Evolutionary conservation across 1,140 invertebrate genomes (phyloP).

Genomic region (Tenebrio molitor): DNA sequence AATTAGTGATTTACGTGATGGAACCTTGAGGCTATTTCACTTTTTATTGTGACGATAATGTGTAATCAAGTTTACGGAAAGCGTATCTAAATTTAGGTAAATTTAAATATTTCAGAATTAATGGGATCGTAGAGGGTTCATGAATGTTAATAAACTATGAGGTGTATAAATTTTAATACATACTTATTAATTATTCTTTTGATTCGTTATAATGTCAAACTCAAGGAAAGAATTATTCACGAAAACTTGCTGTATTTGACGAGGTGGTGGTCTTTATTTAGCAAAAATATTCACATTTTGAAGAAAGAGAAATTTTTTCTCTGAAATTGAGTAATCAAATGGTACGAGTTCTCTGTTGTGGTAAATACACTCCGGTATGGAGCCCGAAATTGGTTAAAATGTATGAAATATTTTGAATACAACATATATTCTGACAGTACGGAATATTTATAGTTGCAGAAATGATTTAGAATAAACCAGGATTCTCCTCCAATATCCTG

Average conservation of each 20-base stretch:
- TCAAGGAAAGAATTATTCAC: no score
- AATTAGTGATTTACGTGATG: not conserved
- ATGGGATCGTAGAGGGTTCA: not conserved
- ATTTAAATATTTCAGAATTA: conserved; percentile 19
- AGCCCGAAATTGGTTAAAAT: conserved; percentile 36
- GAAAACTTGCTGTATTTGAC: no score
- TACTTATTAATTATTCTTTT: conserved; percentile 22
- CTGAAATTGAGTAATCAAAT: no score
- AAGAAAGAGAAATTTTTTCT: no score
- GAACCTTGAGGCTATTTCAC: no score
- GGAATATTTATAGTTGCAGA: conserved; percentile 41
- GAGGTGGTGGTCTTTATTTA: no score
- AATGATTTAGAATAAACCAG: conserved; percentile 41
- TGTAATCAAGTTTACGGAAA: not conserved
- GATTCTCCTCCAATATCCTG: conserved; percentile 39
- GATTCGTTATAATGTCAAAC: not conserved
- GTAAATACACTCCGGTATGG: no score
- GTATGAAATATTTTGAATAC: conserved; percentile 38
- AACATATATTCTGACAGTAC: conserved; percentile 35
- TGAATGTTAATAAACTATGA: conserved; percentile 21
- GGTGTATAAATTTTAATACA: conserved; percentile 28
- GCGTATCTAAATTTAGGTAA: not conserved
- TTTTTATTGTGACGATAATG: not conserved
- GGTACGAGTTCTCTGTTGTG: no score
- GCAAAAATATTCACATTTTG: no score